Conservation (phyloP, 2,888 invertebrate genomes). For the Mellilla xanthometata region DNA sequence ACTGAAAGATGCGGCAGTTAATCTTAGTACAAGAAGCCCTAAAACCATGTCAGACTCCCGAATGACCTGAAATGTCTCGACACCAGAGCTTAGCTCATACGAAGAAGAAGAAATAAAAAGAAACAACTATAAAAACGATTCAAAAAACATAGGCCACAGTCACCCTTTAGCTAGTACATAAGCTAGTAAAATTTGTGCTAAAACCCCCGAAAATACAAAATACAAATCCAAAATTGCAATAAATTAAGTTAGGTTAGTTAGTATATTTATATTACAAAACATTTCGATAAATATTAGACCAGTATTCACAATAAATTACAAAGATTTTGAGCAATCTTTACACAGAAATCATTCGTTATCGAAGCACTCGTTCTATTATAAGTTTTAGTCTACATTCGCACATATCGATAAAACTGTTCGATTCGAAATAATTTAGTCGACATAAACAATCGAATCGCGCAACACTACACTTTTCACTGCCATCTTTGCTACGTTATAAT, state of each 20-base stretch:
- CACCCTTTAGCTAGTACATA: slow-evolving; percentile 6
- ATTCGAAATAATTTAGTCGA: slow-evolving; percentile 23
- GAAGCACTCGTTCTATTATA: slow-evolving; percentile 7
- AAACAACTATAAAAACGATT: not conserved
- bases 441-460: slow-evolving; percentile 10
- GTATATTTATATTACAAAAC: slow-evolving; percentile 25
- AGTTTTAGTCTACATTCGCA: slow-evolving; percentile 10
- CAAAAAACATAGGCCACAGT: slow-evolving; percentile 25
- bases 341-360: slow-evolving; percentile 21
- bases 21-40: too few species aligned
- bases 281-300: slow-evolving; percentile 45
- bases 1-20: too few species aligned
- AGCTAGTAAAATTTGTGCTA: slow-evolving; percentile 27
- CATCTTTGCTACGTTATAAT: not conserved
- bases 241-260: slow-evolving; percentile 23
- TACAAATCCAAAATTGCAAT: slow-evolving; percentile 22
- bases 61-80: too few species aligned
- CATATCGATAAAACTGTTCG: slow-evolving; percentile 25
- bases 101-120: not conserved
- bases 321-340: slow-evolving; percentile 59
- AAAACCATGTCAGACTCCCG: too few species aligned
- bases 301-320: slow-evolving; percentile 52
- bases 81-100: too few species aligned
- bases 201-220: slow-evolving; percentile 25
- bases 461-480: slow-evolving; percentile 5